Percentiles rank a stretch among this genome's conserved stretches.
These are phyloP conservation scores for Sitodiplosis mosellana DNA, from an alignment of 1,140 invertebrate genomes.

Conservation along the genomic window DNA sequence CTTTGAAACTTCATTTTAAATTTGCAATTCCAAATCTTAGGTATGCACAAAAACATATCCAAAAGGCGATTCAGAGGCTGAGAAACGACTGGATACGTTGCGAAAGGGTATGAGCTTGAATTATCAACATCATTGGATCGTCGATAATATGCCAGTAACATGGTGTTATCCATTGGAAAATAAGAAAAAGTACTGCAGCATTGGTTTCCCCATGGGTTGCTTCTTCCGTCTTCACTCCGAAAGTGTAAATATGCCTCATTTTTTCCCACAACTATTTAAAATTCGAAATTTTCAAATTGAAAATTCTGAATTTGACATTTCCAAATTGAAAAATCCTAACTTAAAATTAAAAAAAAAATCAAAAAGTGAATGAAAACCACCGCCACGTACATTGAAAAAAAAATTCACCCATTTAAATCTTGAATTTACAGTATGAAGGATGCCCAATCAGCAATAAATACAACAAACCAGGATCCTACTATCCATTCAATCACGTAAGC, in stretches of 20 bases:
- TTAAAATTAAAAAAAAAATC: too few relatives aligned
- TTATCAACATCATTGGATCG: slow-evolving; percentile 97
- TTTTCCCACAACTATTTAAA: not conserved
- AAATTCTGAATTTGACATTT: too few relatives aligned
- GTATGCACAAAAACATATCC: slow-evolving; percentile 52
- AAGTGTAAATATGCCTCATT: slow-evolving; percentile 8
- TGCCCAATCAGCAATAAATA: slow-evolving; percentile 29
- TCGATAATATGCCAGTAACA: slow-evolving; percentile 94
- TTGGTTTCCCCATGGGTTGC: slow-evolving; percentile 97
- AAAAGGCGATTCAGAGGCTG: slow-evolving; percentile 37
- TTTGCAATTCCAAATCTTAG: slow-evolving; percentile 10
- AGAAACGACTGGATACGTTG: slow-evolving; percentile 57
- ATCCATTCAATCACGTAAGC: slow-evolving; percentile 94
- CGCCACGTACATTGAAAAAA: too few relatives aligned
- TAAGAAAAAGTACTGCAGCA: slow-evolving; percentile 68
- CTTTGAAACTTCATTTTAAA: too few relatives aligned
- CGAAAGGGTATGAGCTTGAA: slow-evolving; percentile 89
- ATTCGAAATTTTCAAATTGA: slow-evolving; percentile 8
- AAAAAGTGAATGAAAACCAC: too few relatives aligned
- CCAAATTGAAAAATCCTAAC: too few relatives aligned
- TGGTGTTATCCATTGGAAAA: slow-evolving; percentile 79
- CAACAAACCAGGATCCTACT: slow-evolving; percentile 54
- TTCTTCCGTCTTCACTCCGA: slow-evolving; percentile 31
- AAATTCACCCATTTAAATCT: too few relatives aligned
- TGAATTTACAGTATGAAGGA: slow-evolving; percentile 17